Evolutionary conservation across 2,797 vertebrate genomes (phyloP).

Genomic region (Sternarchorhynchus goeldii): DNA sequence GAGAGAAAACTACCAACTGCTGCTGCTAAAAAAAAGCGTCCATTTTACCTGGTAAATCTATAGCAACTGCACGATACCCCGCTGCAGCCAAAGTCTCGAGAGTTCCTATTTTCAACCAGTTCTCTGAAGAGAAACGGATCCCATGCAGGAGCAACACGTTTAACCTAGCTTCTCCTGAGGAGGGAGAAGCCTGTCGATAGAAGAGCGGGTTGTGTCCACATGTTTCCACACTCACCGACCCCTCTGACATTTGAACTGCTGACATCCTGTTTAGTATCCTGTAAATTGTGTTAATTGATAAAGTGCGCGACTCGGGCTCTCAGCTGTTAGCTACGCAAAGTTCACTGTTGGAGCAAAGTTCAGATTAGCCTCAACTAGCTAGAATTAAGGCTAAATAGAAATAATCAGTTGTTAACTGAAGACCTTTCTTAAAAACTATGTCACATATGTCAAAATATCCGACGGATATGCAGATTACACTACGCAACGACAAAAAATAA

Average conservation of each 20-base stretch:
- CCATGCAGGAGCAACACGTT: conserved; percentile 89
- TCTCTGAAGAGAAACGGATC: conserved; percentile 90
- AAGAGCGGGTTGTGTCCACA: conserved; percentile 81
- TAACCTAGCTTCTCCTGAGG: conserved; percentile 57
- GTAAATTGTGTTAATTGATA: too few relatives aligned
- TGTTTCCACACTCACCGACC: conserved; percentile 71
- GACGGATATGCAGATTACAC: too few relatives aligned
- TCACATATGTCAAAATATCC: too few relatives aligned
- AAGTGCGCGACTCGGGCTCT: too few relatives aligned
- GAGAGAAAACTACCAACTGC: too few relatives aligned
- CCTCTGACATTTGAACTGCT: conserved; percentile 68
- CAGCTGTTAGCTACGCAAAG: too few relatives aligned
- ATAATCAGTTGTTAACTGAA: too few relatives aligned
- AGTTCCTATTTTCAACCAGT: conserved; percentile 86
- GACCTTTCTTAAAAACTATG: too few relatives aligned
- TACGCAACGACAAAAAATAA: too few relatives aligned
- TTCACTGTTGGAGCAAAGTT: too few relatives aligned
- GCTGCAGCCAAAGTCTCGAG: conserved; percentile 81
- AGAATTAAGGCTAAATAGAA: too few relatives aligned
- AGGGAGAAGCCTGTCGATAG: conserved; percentile 79
- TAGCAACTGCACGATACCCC: conserved; percentile 84
- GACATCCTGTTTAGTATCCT: conserved; percentile 73
- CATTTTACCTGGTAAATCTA: conserved; percentile 89
- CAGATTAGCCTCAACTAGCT: too few relatives aligned
- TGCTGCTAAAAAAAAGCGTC: background rate